Evolutionary conservation across 2,888 invertebrate genomes (phyloP), one percentile per base, ranked within the genome.

Genomic region (Drosophila melanosoma): DNA sequence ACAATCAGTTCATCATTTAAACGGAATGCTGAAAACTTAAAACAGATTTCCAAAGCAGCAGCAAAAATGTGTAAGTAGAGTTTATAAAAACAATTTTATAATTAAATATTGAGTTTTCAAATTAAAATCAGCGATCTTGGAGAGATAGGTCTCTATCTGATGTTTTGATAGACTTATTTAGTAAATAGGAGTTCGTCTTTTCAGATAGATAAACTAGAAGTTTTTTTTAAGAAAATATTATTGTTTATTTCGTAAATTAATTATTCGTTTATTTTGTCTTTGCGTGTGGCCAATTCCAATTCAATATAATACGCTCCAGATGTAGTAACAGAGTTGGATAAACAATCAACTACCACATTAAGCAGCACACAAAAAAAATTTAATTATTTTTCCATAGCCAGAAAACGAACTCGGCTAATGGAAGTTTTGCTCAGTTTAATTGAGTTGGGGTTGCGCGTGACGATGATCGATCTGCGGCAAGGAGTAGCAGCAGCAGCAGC

Each of bases 381-480:
- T 83, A 83, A 81, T 83, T 83, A 75, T 79, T 69, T 70, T 83
- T 86, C 69, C 59, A 57, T 65, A 79, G 35, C 73, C 67, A 74
- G 76, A 80, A 80, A 84, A 71, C 80, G 85, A 81, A 81, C 58
- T 78, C 78, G 58, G 72, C 60, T 84, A 84, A 84, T 84, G 80
- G 75, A 83, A 82, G 72, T 87, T 84, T 59, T 64, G 85, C 74
- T 74, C 61, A 56, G 63, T 75, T 83, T 80, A 83, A 86, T 81
- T 81, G 88, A 85, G 71, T 79, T 59, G 57, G 58, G 71, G 53
- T 63, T 67, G 82, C 74, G 81, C 88, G 86, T 86, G 88, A 86
- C 83, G 83, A 86, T 87, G 85, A 88, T 87, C 82, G 88, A 88
- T 86, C 79, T 67, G 53, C 38, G 52, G 64, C 54, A 51, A 68